phyloP scores from a whole-genome alignment of 2,113 vertebrate genomes.

The Nettapus auritus region DNA sequence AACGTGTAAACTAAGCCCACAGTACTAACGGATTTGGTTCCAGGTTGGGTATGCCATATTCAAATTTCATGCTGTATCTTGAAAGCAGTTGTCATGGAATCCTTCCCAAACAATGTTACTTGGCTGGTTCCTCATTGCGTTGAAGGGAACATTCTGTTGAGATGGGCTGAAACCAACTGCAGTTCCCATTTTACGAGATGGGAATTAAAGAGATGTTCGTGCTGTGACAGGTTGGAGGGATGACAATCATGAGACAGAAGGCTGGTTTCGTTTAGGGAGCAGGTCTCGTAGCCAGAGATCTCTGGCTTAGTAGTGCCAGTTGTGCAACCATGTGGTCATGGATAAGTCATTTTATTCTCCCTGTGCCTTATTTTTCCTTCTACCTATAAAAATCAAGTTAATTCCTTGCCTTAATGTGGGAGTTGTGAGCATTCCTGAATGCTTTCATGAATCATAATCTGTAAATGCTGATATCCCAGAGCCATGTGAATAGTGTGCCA shows the following conservation, averaged over 20 bases:
- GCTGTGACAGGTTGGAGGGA: neutral
- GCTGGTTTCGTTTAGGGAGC: neutral
- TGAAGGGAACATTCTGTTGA: neutral
- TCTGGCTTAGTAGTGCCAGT: neutral
- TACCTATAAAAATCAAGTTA: constrained; percentile 29
- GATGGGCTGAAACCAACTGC: neutral
- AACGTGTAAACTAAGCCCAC: neutral
- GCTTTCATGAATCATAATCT: constrained; percentile 35
- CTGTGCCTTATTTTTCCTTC: neutral
- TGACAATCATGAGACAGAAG: neutral
- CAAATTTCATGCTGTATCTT: neutral
- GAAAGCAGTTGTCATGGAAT: neutral
- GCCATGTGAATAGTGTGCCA: neutral
- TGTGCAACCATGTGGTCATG: neutral
- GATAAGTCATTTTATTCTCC: neutral
- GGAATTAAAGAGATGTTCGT: neutral
- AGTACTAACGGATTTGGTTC: neutral
- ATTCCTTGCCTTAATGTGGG: neutral
- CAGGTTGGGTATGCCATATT: neutral
- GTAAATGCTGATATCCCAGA: neutral
- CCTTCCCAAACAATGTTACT: neutral
- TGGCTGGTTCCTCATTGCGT: neutral
- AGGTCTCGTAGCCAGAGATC: neutral
- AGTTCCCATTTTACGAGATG: neutral
- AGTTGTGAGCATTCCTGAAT: neutral